Evolutionary conservation across 2,113 vertebrate genomes (phyloP).

Genomic region (Myrmophylax atrothorax): DNA sequence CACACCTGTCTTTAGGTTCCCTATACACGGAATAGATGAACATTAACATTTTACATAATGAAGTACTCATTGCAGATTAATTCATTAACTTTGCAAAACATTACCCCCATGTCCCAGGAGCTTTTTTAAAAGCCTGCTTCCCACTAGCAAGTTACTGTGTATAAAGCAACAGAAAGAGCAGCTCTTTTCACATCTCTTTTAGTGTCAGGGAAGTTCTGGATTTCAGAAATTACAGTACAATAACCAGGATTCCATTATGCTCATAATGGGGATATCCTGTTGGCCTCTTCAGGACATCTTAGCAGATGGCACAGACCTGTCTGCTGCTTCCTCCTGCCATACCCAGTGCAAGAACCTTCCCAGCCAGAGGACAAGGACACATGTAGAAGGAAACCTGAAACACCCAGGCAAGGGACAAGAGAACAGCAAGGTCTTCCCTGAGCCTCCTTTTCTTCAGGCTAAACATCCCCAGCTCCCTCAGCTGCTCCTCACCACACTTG

Average conservation of each 20-base stretch:
- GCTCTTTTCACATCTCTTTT: neutral
- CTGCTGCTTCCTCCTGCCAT: neutral
- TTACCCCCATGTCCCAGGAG: neutral
- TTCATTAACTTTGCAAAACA: constrained; percentile 14
- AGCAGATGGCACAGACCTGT: neutral
- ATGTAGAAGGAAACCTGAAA: accelerated
- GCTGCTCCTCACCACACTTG: neutral
- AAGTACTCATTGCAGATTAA: neutral
- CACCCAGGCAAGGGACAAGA: neutral
- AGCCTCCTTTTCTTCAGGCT: neutral
- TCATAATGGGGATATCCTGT: neutral
- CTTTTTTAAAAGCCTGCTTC: neutral
- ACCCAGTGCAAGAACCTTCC: neutral
- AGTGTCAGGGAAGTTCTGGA: neutral
- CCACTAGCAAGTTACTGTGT: neutral
- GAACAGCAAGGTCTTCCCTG: neutral
- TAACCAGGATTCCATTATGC: neutral
- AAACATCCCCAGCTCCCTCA: neutral
- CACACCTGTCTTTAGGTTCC: constrained; percentile 9
- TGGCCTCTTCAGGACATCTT: neutral
- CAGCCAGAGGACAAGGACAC: neutral
- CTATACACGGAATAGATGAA: neutral
- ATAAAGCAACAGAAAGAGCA: neutral
- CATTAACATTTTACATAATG: neutral
- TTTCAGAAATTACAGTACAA: neutral